These are phyloP conservation scores for Acipenser transmontanus DNA, from an alignment of 2,797 vertebrate species.

Conservation along the genomic window DNA sequence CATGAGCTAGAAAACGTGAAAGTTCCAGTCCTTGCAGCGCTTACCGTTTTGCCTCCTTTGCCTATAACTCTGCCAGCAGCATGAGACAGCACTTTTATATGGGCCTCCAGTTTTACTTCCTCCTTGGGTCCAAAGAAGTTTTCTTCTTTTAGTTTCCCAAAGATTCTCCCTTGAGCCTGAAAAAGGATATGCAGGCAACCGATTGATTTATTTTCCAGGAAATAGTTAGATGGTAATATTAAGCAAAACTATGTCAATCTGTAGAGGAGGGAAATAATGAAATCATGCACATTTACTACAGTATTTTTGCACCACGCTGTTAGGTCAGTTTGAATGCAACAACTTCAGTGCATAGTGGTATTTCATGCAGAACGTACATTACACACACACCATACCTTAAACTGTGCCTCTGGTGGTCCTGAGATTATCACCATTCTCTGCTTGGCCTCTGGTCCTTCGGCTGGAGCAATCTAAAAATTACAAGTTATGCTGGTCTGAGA, in stretches of 20 bases:
- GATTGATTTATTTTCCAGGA: no score
- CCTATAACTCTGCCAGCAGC: slow-evolving; percentile 97
- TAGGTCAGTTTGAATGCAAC: no score
- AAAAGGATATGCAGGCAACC: slow-evolving; percentile 4
- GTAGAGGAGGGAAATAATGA: no score
- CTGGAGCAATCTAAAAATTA: slow-evolving; percentile 79
- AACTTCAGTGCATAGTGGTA: no score
- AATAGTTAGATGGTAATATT: no score
- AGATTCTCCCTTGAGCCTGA: slow-evolving; percentile 95
- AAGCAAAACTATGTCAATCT: no score
- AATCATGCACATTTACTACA: no score
- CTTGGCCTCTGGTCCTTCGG: slow-evolving; percentile 87
- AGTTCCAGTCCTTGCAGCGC: slow-evolving; percentile 6
- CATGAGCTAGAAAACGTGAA: no score
- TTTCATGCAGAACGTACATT: background rate
- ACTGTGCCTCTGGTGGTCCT: slow-evolving; percentile 96
- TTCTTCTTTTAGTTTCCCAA: slow-evolving; percentile 97
- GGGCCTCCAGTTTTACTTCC: slow-evolving; percentile 96
- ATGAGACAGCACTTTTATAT: slow-evolving; percentile 96
- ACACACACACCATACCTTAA: slow-evolving; percentile 70
- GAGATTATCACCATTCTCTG: slow-evolving; percentile 93
- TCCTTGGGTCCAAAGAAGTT: slow-evolving; percentile 98
- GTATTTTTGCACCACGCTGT: no score
- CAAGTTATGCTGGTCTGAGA: no score
- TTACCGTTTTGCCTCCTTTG: slow-evolving; percentile 97